Percentiles rank a stretch among this genome's conserved stretches.
These are phyloP conservation scores for Eulemur macaco DNA, from an alignment of 2,113 vertebrate genomes.

Conservation along the genomic window DNA sequence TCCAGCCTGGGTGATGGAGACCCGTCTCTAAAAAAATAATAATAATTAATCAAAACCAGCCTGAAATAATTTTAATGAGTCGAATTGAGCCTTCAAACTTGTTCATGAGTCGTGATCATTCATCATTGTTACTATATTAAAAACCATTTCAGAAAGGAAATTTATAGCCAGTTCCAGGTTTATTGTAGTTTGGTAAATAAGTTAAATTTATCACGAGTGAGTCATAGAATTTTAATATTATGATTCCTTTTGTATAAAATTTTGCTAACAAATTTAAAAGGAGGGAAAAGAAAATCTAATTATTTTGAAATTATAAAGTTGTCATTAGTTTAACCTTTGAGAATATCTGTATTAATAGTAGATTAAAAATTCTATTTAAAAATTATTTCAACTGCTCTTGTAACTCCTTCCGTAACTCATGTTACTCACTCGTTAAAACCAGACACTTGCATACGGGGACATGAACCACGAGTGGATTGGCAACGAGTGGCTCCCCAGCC, in stretches of 20 bases:
- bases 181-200: neutral
- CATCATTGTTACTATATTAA: neutral
- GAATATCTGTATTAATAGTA: neutral
- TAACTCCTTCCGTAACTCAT: neutral
- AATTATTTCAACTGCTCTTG: neutral
- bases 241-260: neutral
- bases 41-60: neutral
- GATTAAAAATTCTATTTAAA: neutral
- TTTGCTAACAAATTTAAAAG: neutral
- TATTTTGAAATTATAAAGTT: neutral
- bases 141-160: neutral
- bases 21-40: no score
- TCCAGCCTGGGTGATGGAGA: no score
- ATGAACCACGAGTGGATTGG: slow-evolving; percentile 99
- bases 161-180: neutral
- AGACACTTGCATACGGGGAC: slow-evolving; percentile 97
- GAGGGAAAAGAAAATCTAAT: neutral
- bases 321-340: neutral
- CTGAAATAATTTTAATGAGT: neutral
- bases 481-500: slow-evolving; percentile 96
- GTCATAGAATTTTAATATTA: neutral
- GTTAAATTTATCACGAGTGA: neutral
- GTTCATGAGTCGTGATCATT: slow-evolving; percentile 68
- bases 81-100: slow-evolving; percentile 61
- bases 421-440: neutral